These are phyloP conservation scores for Gnathonemus echidnorhynchus DNA, from an alignment of 2,113 vertebrate genomes.

Conservation along the genomic window DNA sequence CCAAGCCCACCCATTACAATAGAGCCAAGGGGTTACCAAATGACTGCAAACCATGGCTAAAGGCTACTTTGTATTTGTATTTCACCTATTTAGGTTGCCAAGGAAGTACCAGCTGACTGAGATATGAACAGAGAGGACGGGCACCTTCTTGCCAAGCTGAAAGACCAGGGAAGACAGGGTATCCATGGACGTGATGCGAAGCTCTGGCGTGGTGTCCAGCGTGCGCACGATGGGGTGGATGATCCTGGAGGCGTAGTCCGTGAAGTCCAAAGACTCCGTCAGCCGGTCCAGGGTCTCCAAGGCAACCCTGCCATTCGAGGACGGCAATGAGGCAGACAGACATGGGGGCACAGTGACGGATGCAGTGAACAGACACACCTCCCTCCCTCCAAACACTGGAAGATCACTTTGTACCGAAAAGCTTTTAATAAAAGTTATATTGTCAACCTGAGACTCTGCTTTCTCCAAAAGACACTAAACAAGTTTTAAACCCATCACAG, in stretches of 20 bases:
- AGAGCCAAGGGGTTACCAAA: too few relatives aligned
- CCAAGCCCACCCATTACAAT: background rate
- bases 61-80: background rate
- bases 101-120: background rate
- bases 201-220: constrained; percentile 84
- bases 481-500: background rate
- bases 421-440: background rate
- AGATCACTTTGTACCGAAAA: background rate
- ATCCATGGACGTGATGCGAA: constrained; percentile 89
- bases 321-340: constrained; percentile 11
- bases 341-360: background rate
- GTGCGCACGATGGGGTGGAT: constrained; percentile 93
- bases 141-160: constrained; percentile 95
- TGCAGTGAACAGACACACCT: background rate
- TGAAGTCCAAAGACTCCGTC: constrained; percentile 95
- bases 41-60: background rate
- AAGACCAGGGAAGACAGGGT: constrained; percentile 92
- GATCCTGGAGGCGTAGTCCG: constrained; percentile 91
- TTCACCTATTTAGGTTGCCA: background rate
- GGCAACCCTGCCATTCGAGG: constrained; percentile 65
- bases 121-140: background rate
- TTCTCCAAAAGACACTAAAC: background rate
- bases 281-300: constrained; percentile 90
- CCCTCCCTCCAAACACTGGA: background rate
- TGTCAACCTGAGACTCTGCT: background rate